phyloP scores from a whole-genome alignment of 92 coral and sea anemone genomes.

The Palythoa heliodiscus region DNA sequence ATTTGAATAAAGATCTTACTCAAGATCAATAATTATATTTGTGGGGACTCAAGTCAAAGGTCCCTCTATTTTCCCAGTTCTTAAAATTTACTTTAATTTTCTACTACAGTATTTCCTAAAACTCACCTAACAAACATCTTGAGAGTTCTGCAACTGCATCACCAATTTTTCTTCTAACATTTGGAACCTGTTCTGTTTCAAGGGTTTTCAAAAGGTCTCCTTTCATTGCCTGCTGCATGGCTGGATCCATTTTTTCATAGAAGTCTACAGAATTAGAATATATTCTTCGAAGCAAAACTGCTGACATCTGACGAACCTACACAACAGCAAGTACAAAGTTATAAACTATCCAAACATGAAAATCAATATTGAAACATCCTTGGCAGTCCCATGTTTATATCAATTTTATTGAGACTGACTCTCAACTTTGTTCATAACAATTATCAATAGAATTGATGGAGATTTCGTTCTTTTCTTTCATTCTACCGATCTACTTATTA shows the following conservation, averaged over 20 bases:
- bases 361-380: too few relatives aligned
- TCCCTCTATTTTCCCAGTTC: too few relatives aligned
- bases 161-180: slow-evolving; percentile 85
- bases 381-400: too few relatives aligned
- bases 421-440: too few relatives aligned
- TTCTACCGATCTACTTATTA: too few relatives aligned
- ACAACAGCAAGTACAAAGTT: not conserved
- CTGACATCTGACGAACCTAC: slow-evolving; percentile 98
- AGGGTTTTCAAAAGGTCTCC: slow-evolving; percentile 81
- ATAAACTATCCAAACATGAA: not conserved
- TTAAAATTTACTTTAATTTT: not conserved
- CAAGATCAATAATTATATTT: too few relatives aligned
- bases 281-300: slow-evolving; percentile 88
- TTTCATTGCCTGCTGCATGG: slow-evolving; percentile 71
- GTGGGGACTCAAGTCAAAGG: too few relatives aligned
- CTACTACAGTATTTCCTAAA: not conserved
- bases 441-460: too few relatives aligned
- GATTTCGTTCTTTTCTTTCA: too few relatives aligned
- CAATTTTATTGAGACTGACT: too few relatives aligned
- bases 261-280: slow-evolving; percentile 91
- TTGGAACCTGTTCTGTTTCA: slow-evolving; percentile 75
- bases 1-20: too few relatives aligned
- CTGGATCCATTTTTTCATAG: slow-evolving; percentile 78
- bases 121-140: slow-evolving; percentile 88
- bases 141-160: slow-evolving; percentile 95